Evolutionary conservation across 2,888 invertebrate species (phyloP), one percentile per base, ranked within the genome.

Genomic region (Julus scanicus): DNA sequence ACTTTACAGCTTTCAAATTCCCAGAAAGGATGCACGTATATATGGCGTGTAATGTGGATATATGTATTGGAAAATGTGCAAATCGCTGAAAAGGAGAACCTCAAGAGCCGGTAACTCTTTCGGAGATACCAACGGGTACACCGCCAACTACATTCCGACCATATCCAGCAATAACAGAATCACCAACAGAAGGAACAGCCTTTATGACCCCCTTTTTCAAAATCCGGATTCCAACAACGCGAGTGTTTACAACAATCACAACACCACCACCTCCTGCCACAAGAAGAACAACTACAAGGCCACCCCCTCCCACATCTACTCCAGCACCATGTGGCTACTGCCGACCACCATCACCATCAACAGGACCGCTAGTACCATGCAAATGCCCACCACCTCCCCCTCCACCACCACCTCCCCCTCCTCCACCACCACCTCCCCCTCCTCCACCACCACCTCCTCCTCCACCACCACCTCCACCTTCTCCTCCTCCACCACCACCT

Each of bases 1-100:
- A 94, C 91, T 93, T 96, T 13, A 94, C 94, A 90, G 95, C 95
- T 0, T 96, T 96, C 92, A 94, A 95, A 89, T 96, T 96, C 91
- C 95, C 95, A 0, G 95, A 95, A 89, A 94, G 94, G 39, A 94
- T 94, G 89, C 95, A 95, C 92, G 95, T 96, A 0, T 95, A 94
- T 90, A 92, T 96, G 1, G 95, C 95, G 17, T 96, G 96, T 92
- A 95, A 95, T 90, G 94, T 96, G 89, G 95, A 95, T 93, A 95
- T 95, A 92, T 92, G 91, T 89, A 57, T 39, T 15, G 87, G 85
- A 1, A 20, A 87, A 49, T 91, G 92, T 88, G 89, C 89, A 29
- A 91, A 90, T 4, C 89, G 90, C 89, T 91, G 91, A 88, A 90
- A 90, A 40, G 90, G 90, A 20, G 89, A 90, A 20, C 91, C 91